Percentiles rank a stretch among this genome's conserved stretches.
phyloP scores from a whole-genome alignment of 2,113 vertebrate genomes.

The Channa maculata region DNA sequence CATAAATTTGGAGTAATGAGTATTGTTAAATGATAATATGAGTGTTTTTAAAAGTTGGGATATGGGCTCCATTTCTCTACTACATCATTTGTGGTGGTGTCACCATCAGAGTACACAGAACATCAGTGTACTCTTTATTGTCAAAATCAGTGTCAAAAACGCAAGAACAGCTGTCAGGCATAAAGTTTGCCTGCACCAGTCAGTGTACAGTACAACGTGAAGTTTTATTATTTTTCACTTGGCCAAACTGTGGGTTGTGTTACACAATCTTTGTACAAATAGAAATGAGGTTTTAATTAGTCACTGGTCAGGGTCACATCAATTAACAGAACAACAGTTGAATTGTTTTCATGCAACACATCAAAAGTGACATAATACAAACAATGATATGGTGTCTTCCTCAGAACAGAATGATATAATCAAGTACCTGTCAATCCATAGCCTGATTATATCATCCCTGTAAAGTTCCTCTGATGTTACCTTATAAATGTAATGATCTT shows the following conservation, averaged over 20 bases:
- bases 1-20: background rate
- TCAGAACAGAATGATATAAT: too few relatives aligned
- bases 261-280: background rate
- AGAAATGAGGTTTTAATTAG: too few relatives aligned
- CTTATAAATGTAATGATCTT: background rate
- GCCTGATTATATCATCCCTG: background rate
- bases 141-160: background rate
- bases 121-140: background rate
- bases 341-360: too few relatives aligned
- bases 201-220: slow-evolving; percentile 6
- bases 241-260: background rate
- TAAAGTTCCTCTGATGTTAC: slow-evolving; percentile 5
- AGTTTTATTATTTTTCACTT: background rate
- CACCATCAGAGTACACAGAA: background rate
- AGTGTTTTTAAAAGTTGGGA: background rate
- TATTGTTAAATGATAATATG: slow-evolving; percentile 12
- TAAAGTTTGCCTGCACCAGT: background rate
- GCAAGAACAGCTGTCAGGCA: background rate
- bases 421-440: too few relatives aligned
- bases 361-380: too few relatives aligned
- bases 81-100: background rate
- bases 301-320: too few relatives aligned
- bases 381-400: too few relatives aligned
- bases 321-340: too few relatives aligned
- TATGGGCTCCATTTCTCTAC: background rate